Conservation (phyloP, 2,113 vertebrate genomes). For the Eurystomus gularis region DNA sequence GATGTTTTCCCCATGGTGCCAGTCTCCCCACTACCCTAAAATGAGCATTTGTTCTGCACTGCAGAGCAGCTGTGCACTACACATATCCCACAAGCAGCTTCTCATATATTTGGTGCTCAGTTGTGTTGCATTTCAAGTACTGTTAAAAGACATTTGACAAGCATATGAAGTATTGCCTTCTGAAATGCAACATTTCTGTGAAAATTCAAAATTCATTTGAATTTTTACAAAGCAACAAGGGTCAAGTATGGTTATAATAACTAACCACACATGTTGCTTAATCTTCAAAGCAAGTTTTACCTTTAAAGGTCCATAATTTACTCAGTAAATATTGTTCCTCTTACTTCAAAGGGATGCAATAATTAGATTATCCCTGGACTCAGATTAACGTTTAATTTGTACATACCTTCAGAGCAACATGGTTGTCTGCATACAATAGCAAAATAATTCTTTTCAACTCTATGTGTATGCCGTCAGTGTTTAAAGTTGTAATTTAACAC, state of each 20-base stretch:
- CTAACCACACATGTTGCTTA: slow-evolving; percentile 43
- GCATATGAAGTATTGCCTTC: background rate
- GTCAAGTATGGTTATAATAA: slow-evolving; percentile 14
- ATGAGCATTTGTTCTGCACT: background rate
- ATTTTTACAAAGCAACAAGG: background rate
- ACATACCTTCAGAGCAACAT: slow-evolving; percentile 14
- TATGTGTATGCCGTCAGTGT: background rate
- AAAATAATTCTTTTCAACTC: slow-evolving; percentile 40
- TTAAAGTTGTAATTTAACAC: slow-evolving; percentile 34
- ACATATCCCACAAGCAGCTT: background rate
- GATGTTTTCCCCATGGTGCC: background rate
- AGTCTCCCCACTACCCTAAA: background rate
- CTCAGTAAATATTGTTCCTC: slow-evolving; percentile 50
- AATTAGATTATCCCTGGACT: slow-evolving; percentile 61
- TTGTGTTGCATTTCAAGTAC: background rate
- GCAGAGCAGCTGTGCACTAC: background rate
- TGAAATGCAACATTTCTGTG: background rate
- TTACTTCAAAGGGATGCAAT: slow-evolving; percentile 63
- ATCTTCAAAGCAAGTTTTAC: slow-evolving; percentile 68
- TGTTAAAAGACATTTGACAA: background rate
- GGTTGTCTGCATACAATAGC: slow-evolving; percentile 28
- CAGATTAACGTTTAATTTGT: slow-evolving; percentile 55
- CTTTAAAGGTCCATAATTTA: slow-evolving; percentile 52
- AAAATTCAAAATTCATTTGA: slow-evolving; percentile 1
- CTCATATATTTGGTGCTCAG: background rate